These are phyloP conservation scores for Sinocyclocheilus anophthalmus DNA, from an alignment of 2,113 vertebrate species.

Conservation along the genomic window DNA sequence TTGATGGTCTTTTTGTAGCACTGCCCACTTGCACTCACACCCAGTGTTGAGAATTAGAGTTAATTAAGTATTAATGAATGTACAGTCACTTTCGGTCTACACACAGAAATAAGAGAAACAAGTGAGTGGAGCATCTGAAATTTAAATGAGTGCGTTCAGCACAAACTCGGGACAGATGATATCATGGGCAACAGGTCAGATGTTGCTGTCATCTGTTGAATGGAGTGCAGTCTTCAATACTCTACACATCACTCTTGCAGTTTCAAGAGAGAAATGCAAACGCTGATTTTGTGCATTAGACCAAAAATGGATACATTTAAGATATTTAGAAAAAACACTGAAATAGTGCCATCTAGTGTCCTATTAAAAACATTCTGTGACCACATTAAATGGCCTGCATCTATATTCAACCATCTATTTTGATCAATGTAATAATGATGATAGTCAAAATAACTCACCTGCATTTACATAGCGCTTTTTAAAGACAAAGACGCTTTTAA, in stretches of 20 bases:
- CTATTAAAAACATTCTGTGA: neutral
- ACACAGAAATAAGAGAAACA: neutral
- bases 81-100: neutral
- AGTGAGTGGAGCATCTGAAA: conserved; percentile 55
- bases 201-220: conserved; percentile 53
- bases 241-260: too few species aligned
- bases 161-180: conserved; percentile 66
- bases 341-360: conserved; percentile 49
- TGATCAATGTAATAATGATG: neutral
- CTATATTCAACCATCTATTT: neutral
- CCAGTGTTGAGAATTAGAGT: neutral
- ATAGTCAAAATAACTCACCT: neutral
- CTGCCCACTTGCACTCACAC: neutral
- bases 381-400: neutral
- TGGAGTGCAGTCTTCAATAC: conserved; percentile 11
- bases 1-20: neutral
- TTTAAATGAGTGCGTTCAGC: conserved; percentile 62
- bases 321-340: neutral
- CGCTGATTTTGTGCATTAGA: neutral
- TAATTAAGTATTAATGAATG: conserved; percentile 11
- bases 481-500: neutral
- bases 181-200: conserved; percentile 54
- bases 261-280: too few species aligned
- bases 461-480: neutral
- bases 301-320: neutral